Evolutionary conservation across 2,113 vertebrate genomes (phyloP), one percentile per base, ranked within the genome.

Genomic region (Amphiprion percula): DNA sequence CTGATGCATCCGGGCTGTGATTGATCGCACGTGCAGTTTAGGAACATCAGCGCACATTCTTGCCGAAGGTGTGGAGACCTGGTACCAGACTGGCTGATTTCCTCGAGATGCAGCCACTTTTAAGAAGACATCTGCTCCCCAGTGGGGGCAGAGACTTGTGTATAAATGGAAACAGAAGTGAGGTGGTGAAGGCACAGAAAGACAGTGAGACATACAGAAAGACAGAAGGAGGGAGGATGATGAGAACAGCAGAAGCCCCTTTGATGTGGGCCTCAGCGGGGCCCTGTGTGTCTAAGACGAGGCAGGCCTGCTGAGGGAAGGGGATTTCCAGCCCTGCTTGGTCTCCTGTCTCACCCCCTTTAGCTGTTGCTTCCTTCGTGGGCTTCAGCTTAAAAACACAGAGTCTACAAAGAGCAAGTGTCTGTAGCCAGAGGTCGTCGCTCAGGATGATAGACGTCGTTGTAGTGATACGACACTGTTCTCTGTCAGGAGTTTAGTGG

Each of bases 271-370:
- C 85, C 85, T 90, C 80, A 44, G 61, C 39, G 8, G 79, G 90
- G 86, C 79, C 82, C 39, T 71, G 83, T 81, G 58, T 77, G 87
- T 85, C 75, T 85, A 39, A 86, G 82, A 88, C 72, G 23, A 87
- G 61, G 79, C 79, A 75, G 77, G 78, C 79, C 79, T 59, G 53
- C 74, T 68, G 80, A 89, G 87, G 77, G 85, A 89, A 80, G 92
- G 92, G 92, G 92, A 93, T 92, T 93, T 92, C 92, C 92, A 93
- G 62, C 72, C 1, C 60, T 12, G 80, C 83, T 74, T 61, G 75
- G 65, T 80, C 86, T 91, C 78, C 83, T 47, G 49, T 88, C 87
- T 90, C 85, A 75, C 85, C 90, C 83, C 80, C 82, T 74, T 52
- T 58, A 77, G 82, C 70, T 63, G 87, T 41, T 10, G 67, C 85